A percentile compares a stretch with the other conserved stretches of the same genome.
These are phyloP conservation scores for Platycheirus rosarum DNA, from an alignment of 2,888 invertebrate genomes.

Conservation along the genomic window DNA sequence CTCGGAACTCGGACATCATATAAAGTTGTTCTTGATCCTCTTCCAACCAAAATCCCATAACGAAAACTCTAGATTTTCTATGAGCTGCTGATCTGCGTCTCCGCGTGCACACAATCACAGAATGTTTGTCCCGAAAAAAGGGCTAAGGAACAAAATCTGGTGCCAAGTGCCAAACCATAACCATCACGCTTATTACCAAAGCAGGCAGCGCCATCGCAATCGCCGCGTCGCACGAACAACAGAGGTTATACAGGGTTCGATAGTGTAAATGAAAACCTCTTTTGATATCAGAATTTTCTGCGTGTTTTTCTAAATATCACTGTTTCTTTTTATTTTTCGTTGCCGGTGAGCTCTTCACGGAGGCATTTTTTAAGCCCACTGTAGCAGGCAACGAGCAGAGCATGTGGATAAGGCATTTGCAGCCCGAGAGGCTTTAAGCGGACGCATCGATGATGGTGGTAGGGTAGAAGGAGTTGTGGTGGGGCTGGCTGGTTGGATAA, in stretches of 20 bases:
- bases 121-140: conserved; percentile 45
- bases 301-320: conserved; percentile 67
- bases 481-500: conserved; percentile 42
- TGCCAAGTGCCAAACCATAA: conserved; percentile 31
- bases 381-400: conserved; percentile 35
- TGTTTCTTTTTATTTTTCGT: conserved; percentile 53
- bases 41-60: conserved; percentile 44
- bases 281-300: conserved; percentile 73
- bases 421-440: conserved; percentile 43
- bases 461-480: not conserved
- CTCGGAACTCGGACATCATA: conserved; percentile 19
- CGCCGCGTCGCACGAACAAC: conserved; percentile 5
- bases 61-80: conserved; percentile 66
- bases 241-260: conserved; percentile 44
- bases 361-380: conserved; percentile 61
- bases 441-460: conserved; percentile 34
- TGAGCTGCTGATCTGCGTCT: conserved; percentile 35
- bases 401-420: conserved; percentile 56
- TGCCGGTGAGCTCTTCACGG: conserved; percentile 44
- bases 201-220: conserved; percentile 37
- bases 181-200: conserved; percentile 29
- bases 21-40: conserved; percentile 57
- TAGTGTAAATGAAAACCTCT: conserved; percentile 74
- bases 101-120: conserved; percentile 69
- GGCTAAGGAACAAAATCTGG: conserved; percentile 57